Conservation (phyloP, 2,888 invertebrate species). For the Strigamia maritima region DNA sequence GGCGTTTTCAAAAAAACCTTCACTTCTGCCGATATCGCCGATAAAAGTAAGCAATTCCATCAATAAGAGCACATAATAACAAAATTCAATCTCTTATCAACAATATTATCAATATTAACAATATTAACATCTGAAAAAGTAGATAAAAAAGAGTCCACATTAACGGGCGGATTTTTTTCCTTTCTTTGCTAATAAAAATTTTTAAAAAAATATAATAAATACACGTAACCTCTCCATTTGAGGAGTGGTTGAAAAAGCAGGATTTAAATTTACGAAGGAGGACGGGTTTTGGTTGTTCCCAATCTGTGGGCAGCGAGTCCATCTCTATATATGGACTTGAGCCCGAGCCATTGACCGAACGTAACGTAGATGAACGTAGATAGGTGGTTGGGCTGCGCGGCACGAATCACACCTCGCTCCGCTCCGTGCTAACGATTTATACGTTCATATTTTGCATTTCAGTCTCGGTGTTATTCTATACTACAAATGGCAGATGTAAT, state of each 20-base stretch:
- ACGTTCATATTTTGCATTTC: not conserved
- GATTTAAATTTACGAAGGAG: not conserved
- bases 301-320: not conserved
- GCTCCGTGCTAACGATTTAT: not conserved
- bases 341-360: not conserved
- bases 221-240: not conserved
- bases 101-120: too few relatives aligned
- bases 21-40: not conserved
- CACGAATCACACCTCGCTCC: not conserved
- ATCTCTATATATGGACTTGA: not conserved
- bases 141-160: too few relatives aligned
- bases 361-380: too few relatives aligned
- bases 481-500: not conserved
- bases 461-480: not conserved
- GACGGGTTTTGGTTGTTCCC: not conserved
- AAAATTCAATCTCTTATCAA: too few relatives aligned
- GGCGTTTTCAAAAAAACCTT: not conserved
- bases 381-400: not conserved
- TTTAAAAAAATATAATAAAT: not conserved
- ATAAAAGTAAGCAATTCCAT: not conserved
- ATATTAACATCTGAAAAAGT: too few relatives aligned
- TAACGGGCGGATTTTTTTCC: too few relatives aligned
- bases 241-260: not conserved
- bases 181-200: not conserved
- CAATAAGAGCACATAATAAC: not conserved